Percentiles rank a stretch among this genome's conserved stretches.
phyloP scores from a whole-genome alignment of 2,888 invertebrate species.

The Drosophila conformis region DNA sequence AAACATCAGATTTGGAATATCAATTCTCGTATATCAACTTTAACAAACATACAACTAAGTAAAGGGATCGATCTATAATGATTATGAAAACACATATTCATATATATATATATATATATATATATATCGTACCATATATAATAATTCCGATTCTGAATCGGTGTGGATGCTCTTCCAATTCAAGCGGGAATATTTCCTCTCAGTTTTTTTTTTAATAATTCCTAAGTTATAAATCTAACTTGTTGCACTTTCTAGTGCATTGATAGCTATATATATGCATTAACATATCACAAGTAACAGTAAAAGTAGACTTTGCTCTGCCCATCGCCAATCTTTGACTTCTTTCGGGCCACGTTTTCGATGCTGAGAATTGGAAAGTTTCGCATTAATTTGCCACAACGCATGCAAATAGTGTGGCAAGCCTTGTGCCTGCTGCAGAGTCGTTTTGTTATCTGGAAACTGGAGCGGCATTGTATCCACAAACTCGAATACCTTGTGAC shows the following conservation, averaged over 20 bases:
- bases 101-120: too few relatives aligned
- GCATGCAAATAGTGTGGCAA: background rate
- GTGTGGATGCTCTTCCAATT: background rate
- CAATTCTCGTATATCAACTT: background rate
- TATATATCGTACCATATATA: too few relatives aligned
- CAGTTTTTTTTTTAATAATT: background rate
- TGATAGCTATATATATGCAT: background rate
- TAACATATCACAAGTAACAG: background rate
- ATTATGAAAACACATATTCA: background rate
- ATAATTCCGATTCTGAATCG: background rate
- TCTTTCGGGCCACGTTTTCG: background rate
- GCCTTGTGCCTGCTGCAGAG: conserved; percentile 10
- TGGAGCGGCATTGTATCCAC: conserved; percentile 13
- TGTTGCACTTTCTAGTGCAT: background rate
- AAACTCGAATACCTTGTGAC: conserved; percentile 35
- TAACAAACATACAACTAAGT: accelerated
- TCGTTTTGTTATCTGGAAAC: conserved; percentile 45
- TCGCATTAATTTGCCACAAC: background rate
- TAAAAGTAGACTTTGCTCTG: background rate
- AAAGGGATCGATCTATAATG: background rate
- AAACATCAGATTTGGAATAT: background rate
- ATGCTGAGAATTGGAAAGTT: background rate
- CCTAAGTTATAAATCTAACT: background rate
- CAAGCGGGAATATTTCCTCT: background rate
- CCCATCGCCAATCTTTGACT: background rate